Evolutionary conservation across 2,888 invertebrate genomes (phyloP).

Genomic region (Amphipoea oculea): DNA sequence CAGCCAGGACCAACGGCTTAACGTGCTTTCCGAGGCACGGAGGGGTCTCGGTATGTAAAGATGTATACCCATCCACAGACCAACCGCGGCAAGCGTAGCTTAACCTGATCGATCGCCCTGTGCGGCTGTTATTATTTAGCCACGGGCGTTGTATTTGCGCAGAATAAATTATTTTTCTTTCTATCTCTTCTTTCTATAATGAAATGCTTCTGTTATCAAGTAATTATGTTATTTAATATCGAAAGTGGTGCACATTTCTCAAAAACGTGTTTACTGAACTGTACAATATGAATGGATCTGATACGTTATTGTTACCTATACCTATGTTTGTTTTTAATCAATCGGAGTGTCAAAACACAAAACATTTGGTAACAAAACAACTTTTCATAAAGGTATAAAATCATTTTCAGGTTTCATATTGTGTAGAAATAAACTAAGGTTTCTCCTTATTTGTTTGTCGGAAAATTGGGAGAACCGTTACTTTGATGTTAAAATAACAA

Average conservation of each 20-base stretch:
- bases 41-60: too few relatives aligned
- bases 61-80: too few relatives aligned
- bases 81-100: too few relatives aligned
- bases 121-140: too few relatives aligned
- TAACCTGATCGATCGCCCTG: too few relatives aligned
- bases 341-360: constrained; percentile 35
- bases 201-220: not conserved
- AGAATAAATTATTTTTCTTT: not conserved
- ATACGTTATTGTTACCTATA: constrained; percentile 9
- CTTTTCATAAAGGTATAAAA: constrained; percentile 9
- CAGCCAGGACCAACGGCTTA: too few relatives aligned
- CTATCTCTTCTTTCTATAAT: not conserved
- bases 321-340: constrained; percentile 40
- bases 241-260: not conserved
- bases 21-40: too few relatives aligned
- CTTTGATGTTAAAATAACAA: constrained; percentile 24
- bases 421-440: constrained; percentile 9
- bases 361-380: constrained; percentile 22
- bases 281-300: constrained; percentile 10
- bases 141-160: not conserved
- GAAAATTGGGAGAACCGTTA: not conserved
- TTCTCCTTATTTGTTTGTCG: constrained; percentile 29
- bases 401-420: constrained; percentile 37
- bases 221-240: not conserved
- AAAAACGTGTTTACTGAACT: constrained; percentile 16